Conservation (phyloP, 2,888 invertebrate genomes). For the Machimus atricapillus region DNA sequence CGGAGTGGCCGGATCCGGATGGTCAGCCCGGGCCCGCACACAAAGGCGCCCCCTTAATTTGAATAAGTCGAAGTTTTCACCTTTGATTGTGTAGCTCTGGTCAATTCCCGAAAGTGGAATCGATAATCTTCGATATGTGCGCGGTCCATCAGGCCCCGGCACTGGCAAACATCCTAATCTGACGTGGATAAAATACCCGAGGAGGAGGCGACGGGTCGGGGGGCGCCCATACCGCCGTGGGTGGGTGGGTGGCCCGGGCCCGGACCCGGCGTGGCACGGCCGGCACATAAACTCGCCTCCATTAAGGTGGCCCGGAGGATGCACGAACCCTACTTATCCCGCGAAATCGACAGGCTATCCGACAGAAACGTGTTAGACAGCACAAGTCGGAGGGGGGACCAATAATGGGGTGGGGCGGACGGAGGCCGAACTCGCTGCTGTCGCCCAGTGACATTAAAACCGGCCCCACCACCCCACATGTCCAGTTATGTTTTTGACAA, state of each 20-base stretch:
- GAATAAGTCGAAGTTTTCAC: constrained; percentile 16
- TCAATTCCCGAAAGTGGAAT: constrained; percentile 49
- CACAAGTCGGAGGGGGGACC: constrained; percentile 4
- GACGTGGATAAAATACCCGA: constrained; percentile 7
- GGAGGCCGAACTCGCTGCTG: neutral
- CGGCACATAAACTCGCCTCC: constrained; percentile 25
- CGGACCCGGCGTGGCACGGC: neutral
- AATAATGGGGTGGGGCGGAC: neutral
- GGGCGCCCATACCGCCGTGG: neutral
- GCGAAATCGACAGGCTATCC: constrained; percentile 38
- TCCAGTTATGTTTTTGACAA: constrained; percentile 40
- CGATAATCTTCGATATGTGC: constrained; percentile 51
- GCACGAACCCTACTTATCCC: constrained; percentile 39
- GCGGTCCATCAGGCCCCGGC: constrained; percentile 44
- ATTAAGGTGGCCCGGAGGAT: constrained; percentile 21
- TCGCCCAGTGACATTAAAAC: constrained; percentile 26
- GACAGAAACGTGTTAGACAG: constrained; percentile 33
- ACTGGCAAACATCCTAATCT: constrained; percentile 23
- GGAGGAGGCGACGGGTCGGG: neutral
- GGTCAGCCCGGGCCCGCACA: neutral
- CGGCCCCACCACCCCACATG: neutral
- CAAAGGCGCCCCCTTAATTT: neutral
- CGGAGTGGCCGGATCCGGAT: neutral
- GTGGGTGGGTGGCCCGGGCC: neutral
- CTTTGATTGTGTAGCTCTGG: constrained; percentile 46